Percentiles rank a stretch among this genome's conserved stretches.
Evolutionary conservation across 30 jellyfish, hydroid and myxozoan genomes (phyloP).

Genomic region (Turritopsis rubra): DNA sequence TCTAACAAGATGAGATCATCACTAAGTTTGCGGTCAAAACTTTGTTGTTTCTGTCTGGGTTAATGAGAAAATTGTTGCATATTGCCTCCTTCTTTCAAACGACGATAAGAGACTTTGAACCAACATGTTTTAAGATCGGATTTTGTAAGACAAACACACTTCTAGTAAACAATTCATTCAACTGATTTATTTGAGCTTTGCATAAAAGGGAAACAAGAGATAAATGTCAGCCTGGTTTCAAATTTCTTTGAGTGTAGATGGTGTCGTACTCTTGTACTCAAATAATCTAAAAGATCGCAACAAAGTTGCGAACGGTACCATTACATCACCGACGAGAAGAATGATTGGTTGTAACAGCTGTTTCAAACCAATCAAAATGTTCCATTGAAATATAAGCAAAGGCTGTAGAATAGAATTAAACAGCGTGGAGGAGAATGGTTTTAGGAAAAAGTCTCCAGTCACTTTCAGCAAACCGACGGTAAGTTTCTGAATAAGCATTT

Average conservation of each 20-base stretch:
- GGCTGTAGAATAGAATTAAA: constrained; percentile 57
- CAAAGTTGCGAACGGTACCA: constrained; percentile 44
- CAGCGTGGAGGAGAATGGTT: constrained; percentile 48
- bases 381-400: constrained; percentile 48
- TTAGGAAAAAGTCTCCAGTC: constrained; percentile 49
- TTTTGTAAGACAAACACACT: too few species aligned
- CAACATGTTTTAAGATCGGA: too few species aligned
- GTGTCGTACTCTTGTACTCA: constrained; percentile 8
- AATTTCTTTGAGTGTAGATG: not conserved
- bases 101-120: too few species aligned
- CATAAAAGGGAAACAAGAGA: too few species aligned
- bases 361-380: constrained; percentile 44
- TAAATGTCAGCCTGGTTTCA: not conserved
- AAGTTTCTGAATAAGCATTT: constrained; percentile 43
- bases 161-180: too few species aligned
- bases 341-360: constrained; percentile 43
- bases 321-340: constrained; percentile 28
- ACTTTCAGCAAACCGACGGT: constrained; percentile 48
- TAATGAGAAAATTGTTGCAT: too few species aligned
- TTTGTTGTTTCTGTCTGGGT: too few species aligned
- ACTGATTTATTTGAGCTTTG: too few species aligned
- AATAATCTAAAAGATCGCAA: constrained; percentile 47
- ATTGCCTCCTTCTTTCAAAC: too few species aligned
- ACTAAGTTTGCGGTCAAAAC: too few species aligned
- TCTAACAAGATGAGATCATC: too few species aligned